Evolutionary conservation across 1,140 invertebrate genomes (phyloP), one percentile per base, ranked within the genome.

Genomic region (Drosophila willistoni): DNA sequence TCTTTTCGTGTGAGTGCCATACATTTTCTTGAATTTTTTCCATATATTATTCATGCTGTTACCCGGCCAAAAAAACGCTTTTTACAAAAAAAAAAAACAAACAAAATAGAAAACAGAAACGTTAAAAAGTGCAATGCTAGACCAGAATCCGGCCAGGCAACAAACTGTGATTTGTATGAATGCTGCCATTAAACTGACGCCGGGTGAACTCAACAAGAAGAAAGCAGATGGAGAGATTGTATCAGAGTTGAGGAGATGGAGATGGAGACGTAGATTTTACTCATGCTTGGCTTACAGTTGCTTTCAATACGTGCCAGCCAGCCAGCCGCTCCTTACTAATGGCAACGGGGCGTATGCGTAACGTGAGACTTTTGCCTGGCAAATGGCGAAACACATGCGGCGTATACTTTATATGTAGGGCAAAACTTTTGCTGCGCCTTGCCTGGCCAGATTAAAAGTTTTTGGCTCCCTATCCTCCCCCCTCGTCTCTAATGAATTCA

Each of bases 121-220:
- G 68, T 44, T 65, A 72, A 85, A 86, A 86, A 86, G 82, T 86
- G 83, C 83, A 86, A 73, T 68, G 57, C 68, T 68, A 87, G 79
- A 65, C 73, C 62, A 44, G 68, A 64, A 75, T 70, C 71, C 75
- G 76, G 42, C 57, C 55, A 71, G 71, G 79, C 64, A 64, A 71
- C 17, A 51, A 51, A 51, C 79, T 61, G 67, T 77, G 83, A 86
- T 85, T 86, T 81, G 64, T 81, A 86, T 86, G 83, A 87, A 86
- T 82, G 76, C 76, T 73, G 64, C 83, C 76, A 79, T 82, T 87
- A 82, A 66, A 67, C 75, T 76, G 69, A 86, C 71, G 77, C 33
- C 75, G 65, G 39, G 73, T 77, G 47, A 55, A 71, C 60, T n/a
- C 13, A 39, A 42, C 29, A 47, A 19, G 44, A 47, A 47, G 44